phyloP scores from a whole-genome alignment of 2,888 invertebrate species.

The Drosophila meridiana region DNA sequence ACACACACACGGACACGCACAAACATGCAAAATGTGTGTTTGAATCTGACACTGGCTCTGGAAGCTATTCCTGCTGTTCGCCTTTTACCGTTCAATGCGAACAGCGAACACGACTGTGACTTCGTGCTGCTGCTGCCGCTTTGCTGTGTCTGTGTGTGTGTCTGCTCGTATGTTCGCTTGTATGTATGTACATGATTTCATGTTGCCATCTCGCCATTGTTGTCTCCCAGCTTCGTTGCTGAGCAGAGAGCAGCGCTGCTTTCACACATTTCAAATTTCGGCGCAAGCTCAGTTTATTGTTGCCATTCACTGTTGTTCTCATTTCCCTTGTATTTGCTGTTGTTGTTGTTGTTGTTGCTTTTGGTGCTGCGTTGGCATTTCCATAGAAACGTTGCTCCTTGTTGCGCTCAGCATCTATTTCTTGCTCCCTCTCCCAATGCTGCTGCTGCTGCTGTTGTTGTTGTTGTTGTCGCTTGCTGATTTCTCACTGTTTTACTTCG shows the following conservation, averaged over 20 bases:
- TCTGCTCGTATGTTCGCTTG: conserved; percentile 18
- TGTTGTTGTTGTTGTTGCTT: conserved; percentile 44
- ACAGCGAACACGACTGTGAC: conserved; percentile 29
- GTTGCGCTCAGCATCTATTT: conserved; percentile 75
- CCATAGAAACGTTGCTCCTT: conserved; percentile 55
- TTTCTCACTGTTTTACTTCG: conserved; percentile 45
- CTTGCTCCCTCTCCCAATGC: conserved; percentile 23
- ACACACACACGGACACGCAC: conserved; percentile 19
- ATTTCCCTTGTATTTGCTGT: conserved; percentile 28
- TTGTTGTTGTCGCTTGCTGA: conserved; percentile 13
- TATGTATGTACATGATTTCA: conserved; percentile 36
- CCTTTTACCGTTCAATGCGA: conserved; percentile 51
- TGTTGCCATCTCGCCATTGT: conserved; percentile 59
- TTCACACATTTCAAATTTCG: conserved; percentile 60
- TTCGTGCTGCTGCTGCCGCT: conserved; percentile 33
- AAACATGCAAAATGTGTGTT: conserved; percentile 47
- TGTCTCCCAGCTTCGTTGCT: conserved; percentile 57
- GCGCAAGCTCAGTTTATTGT: conserved; percentile 81
- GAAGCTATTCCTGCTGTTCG: conserved; percentile 40
- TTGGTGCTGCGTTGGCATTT: conserved; percentile 63
- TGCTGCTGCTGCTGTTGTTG: background rate
- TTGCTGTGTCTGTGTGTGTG: background rate
- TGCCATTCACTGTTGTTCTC: conserved; percentile 55
- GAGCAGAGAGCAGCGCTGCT: conserved; percentile 55
- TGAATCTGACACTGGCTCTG: conserved; percentile 41